Conservation (phyloP, 2,888 invertebrate species). For the Coelinius sp. region DNA sequence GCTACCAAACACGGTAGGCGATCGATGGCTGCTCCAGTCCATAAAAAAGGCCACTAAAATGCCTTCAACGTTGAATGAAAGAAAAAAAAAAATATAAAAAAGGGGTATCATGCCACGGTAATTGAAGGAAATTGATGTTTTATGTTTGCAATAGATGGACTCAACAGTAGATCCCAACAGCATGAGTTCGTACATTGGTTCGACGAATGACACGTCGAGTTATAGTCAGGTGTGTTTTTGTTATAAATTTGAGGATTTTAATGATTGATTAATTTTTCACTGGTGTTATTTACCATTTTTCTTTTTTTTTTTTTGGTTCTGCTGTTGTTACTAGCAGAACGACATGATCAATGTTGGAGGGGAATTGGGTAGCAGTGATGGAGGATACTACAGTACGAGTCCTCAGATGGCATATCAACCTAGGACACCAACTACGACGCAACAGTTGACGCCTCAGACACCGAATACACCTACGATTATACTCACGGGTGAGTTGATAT, state of each 20-base stretch:
- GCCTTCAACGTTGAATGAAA: not conserved
- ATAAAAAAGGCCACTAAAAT: constrained; percentile 21
- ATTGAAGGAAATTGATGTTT: constrained; percentile 28
- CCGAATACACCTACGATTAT: constrained; percentile 87
- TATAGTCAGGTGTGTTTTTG: constrained; percentile 65
- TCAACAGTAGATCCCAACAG: constrained; percentile 69
- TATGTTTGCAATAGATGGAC: constrained; percentile 71
- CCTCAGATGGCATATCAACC: constrained; percentile 70
- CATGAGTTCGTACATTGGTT: constrained; percentile 68
- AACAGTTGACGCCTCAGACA: constrained; percentile 74
- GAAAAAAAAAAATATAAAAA: not conserved
- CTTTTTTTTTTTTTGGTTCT: constrained; percentile 22
- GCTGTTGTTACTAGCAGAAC: constrained; percentile 56
- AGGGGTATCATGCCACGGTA: not conserved
- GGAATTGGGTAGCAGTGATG: constrained; percentile 71
- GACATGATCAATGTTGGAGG: constrained; percentile 71
- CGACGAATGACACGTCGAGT: constrained; percentile 69
- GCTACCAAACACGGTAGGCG: constrained; percentile 4
- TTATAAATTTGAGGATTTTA: not conserved
- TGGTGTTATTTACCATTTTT: constrained; percentile 7
- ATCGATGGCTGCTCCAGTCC: constrained; percentile 12
- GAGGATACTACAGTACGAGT: constrained; percentile 76
- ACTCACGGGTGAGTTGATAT: constrained; percentile 82
- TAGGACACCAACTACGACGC: constrained; percentile 70
- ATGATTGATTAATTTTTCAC: not conserved